Evolutionary conservation across 2,888 invertebrate genomes (phyloP).

Genomic region (Neoitamus cyanurus): DNA sequence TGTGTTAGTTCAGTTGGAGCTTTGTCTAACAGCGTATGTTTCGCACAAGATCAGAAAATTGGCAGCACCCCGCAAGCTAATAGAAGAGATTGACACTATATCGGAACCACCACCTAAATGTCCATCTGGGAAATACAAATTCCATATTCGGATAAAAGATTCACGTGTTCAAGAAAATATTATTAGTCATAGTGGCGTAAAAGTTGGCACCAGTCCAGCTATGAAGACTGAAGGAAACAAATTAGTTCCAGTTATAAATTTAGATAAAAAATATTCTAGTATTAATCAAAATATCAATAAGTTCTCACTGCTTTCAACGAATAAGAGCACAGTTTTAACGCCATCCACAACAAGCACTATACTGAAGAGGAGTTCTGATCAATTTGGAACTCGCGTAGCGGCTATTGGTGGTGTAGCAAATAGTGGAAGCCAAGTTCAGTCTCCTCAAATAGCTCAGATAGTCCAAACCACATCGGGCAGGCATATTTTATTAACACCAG

Average conservation of each 20-base stretch:
- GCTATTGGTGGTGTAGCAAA: neutral
- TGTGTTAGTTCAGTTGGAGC: conserved; percentile 74
- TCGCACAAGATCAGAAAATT: conserved; percentile 83
- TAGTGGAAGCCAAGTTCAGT: neutral
- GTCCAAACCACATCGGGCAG: conserved; percentile 79
- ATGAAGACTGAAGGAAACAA: conserved; percentile 65
- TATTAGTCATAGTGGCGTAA: conserved; percentile 59
- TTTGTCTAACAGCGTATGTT: conserved; percentile 81
- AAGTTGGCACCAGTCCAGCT: conserved; percentile 67
- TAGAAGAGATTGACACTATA: conserved; percentile 75
- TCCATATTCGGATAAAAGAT: conserved; percentile 69
- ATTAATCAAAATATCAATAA: conserved; percentile 52
- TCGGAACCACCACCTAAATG: conserved; percentile 73
- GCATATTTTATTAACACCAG: conserved; percentile 74
- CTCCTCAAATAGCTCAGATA: conserved; percentile 70
- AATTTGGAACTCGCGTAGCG: neutral
- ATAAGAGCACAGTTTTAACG: conserved; percentile 30
- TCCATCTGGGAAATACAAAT: conserved; percentile 74
- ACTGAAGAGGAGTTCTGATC: neutral
- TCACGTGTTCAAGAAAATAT: conserved; percentile 62
- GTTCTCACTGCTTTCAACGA: conserved; percentile 45
- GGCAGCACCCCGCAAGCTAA: conserved; percentile 76
- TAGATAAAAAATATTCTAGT: conserved; percentile 54
- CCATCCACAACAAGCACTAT: conserved; percentile 21
- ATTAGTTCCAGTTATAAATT: conserved; percentile 59